Conservation (phyloP, 2,888 invertebrate genomes). For the Galerucella calmariensis region DNA sequence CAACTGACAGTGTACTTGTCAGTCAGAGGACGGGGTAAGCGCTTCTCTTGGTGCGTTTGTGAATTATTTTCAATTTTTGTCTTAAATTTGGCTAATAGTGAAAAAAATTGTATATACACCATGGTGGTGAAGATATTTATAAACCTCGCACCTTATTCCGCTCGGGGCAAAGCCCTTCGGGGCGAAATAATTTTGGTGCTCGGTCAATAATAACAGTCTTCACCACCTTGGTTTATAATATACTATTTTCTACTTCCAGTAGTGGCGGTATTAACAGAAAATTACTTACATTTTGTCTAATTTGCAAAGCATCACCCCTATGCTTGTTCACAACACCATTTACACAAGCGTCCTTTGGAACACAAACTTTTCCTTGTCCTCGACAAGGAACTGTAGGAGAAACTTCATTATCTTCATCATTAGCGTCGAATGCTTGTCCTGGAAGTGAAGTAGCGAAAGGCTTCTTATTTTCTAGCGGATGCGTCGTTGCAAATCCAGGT, state of each 20-base stretch:
- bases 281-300: constrained; percentile 68
- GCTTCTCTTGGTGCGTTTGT: no score
- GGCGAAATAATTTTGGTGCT: no score
- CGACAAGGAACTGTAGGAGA: constrained; percentile 63
- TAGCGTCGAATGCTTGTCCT: constrained; percentile 41
- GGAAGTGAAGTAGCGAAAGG: constrained; percentile 41
- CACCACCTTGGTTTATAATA: no score
- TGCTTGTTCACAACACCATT: constrained; percentile 71
- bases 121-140: no score
- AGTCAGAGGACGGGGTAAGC: no score
- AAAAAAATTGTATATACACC: no score
- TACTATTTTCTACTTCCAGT: background rate
- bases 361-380: constrained; percentile 72
- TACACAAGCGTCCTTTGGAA: constrained; percentile 70
- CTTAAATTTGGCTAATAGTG: no score
- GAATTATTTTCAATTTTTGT: no score
- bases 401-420: constrained; percentile 30
- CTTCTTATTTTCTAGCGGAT: constrained; percentile 46
- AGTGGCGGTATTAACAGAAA: background rate
- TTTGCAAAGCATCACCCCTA: constrained; percentile 66
- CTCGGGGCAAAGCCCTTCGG: no score
- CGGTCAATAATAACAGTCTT: no score
- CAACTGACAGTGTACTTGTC: no score
- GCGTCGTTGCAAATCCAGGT: constrained; percentile 48
- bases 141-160: no score